Evolutionary conservation across 2,888 invertebrate genomes (phyloP), one percentile per base, ranked within the genome.

Genomic region (Eupithecia pulchellata): DNA sequence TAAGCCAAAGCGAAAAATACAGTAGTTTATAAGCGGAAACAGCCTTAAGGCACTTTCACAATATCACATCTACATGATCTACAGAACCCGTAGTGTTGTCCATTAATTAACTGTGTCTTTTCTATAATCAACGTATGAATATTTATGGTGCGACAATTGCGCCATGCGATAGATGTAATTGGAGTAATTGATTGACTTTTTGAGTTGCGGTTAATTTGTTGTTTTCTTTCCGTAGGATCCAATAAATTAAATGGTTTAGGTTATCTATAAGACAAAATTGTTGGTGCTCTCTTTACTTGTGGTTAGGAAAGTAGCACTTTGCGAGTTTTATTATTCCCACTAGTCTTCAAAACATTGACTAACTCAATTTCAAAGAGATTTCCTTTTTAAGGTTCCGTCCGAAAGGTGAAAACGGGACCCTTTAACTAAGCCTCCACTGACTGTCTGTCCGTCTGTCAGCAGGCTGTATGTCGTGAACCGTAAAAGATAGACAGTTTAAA

Each of bases 31-130:
- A 61, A 61, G 34, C 47, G 47, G 27, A 32, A 67, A 71, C 8
- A 55, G 67, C 74, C 74, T 63, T 72, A 75, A 66, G 75, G 75
- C 69, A 76, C 76, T 78, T 78, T 78, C 76, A 76, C 75, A 72
- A 75, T 64, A 72, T 42, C 60, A 63, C 42, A 68, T 69, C 47
- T 69, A 42, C 64, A 66, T 52, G 66, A 68, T 69, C 47, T 69
- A 42, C 64, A 66, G 57, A 69, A 64, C 66, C 42, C 27, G 75
- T 73, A 52, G 52, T 72, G 70, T 64, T 36, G 52, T 68, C 60
- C 25, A 25, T 47, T 25, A 52, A 25, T 11, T 47, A 20, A 20
- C n/a, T 9, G 20, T 20, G n/a, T 47, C 47, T 20, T 9, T 47
- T 47, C 25, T 25, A 52, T 64, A 68, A 65, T 69, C 70, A 64